Conservation (phyloP, 2,113 vertebrate genomes). For the Argyrosomus japonicus region DNA sequence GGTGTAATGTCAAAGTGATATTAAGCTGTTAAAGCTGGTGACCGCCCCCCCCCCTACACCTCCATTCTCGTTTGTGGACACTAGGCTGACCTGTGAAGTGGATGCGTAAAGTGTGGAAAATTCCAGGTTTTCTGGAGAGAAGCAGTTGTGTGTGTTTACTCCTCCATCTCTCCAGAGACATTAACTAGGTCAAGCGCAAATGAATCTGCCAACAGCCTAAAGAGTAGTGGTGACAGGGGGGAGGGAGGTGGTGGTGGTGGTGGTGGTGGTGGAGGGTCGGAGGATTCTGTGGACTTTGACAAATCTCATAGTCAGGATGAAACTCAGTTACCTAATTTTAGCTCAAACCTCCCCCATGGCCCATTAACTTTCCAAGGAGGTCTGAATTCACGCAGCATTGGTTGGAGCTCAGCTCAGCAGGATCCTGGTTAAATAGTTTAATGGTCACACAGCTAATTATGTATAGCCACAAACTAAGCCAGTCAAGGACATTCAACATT, state of each 20-base stretch:
- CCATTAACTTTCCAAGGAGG: constrained; percentile 61
- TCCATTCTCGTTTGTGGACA: constrained; percentile 13
- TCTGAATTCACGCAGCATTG: constrained; percentile 42
- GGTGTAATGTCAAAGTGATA: constrained; percentile 19
- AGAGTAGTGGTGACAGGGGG: constrained; percentile 55
- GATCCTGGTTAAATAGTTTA: constrained; percentile 67
- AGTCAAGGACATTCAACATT: constrained; percentile 54
- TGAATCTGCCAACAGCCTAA: constrained; percentile 74
- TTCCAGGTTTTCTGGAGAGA: constrained; percentile 70
- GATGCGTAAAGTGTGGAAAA: constrained; percentile 71
- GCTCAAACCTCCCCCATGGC: constrained; percentile 47
- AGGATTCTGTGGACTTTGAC: constrained; percentile 61
- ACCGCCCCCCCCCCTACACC: neutral
- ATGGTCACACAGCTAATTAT: constrained; percentile 66
- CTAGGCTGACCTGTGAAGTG: constrained; percentile 25
- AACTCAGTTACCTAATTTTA: constrained; percentile 68
- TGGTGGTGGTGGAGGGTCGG: neutral
- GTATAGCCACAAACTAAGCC: constrained; percentile 56
- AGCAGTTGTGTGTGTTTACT: constrained; percentile 72
- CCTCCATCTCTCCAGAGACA: constrained; percentile 64
- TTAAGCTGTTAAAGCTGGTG: neutral
- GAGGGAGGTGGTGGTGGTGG: constrained; percentile 2
- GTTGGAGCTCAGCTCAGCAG: constrained; percentile 41
- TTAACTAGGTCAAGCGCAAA: constrained; percentile 81
- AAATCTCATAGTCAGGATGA: constrained; percentile 61